Evolutionary conservation across 1,140 invertebrate genomes (phyloP), one percentile per base, ranked within the genome.

Genomic region (Laodelphax striatellus): DNA sequence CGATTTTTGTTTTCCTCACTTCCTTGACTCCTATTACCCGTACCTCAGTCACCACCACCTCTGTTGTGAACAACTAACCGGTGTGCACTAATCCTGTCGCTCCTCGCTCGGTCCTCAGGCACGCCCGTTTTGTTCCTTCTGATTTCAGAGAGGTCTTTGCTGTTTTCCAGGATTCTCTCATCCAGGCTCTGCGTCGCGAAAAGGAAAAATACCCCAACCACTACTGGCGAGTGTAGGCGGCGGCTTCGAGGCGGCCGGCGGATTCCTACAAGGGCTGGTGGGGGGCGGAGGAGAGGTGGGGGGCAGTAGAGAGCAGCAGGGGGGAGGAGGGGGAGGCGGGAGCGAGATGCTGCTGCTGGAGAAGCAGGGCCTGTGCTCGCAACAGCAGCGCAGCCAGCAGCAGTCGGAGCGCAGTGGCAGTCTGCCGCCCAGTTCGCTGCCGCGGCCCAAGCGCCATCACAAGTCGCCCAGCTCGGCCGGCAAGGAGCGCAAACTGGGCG

Each of bases 151-250:
- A 71, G 86, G 83, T 71, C 81, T 88, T 73, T 89, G 86, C 82
- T 90, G 85, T 82, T 88, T 89, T 84, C 86, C 87, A 78, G 86
- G 85, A 82, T 82, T 88, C 83, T 77, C 84, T 85, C 82, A 87
- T 86, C 79, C 84, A 82, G 78, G 85, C 82, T 76, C 82, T 85
- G 70, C 82, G 80, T 79, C 83, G 79, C 77, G 85, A 86, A 85
- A 87, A 82, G 83, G 84, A 82, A 86, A 85, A 84, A 80, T 87
- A 79, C 77, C 85, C 83, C 81, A 87, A 76, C 81, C 84, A 85
- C 70, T 87, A 84, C 72, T 90, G 76, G 82, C 86, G 78, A 78
- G 86, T 81, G 79, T 87, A 78, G 71, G 71, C 59, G 71, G 71
- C 60, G 78, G 79, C 11, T 66, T 68, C 54, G 80, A 76, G 68